Conservation (phyloP, 2,797 vertebrate species). For the Buphagus erythrorhynchus region DNA sequence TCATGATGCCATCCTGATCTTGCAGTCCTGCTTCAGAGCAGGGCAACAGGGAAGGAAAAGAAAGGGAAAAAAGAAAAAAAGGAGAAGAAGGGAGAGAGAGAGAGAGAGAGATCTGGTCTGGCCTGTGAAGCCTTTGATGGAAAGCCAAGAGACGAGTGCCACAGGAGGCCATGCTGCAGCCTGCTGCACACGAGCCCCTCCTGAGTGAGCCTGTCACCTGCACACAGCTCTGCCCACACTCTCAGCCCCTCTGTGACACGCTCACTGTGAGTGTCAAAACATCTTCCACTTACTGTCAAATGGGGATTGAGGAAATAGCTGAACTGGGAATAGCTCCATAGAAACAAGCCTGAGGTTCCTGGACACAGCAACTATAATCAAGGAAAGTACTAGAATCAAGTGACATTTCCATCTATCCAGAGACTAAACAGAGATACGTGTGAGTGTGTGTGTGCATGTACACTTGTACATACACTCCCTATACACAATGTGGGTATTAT, state of each 20-base stretch:
- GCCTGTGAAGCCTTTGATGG: neutral
- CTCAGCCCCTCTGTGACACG: neutral
- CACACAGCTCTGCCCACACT: neutral
- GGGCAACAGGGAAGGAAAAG: neutral
- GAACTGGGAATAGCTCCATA: conserved; percentile 10
- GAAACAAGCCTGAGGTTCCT: conserved; percentile 15
- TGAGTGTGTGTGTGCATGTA: neutral
- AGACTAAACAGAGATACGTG: neutral
- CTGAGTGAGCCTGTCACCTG: neutral
- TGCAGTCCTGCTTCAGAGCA: neutral
- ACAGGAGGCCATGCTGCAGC: neutral
- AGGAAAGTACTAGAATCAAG: neutral
- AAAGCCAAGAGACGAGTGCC: neutral
- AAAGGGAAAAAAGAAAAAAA: neutral
- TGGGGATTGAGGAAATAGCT: neutral
- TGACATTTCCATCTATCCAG: neutral
- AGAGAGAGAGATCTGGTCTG: neutral
- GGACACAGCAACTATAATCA: neutral
- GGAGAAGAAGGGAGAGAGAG: neutral
- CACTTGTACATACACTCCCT: neutral
- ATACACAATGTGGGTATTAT: neutral
- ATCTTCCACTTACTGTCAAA: neutral
- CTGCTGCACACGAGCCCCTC: neutral
- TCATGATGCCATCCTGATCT: neutral
- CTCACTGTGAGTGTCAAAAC: neutral